Percentiles rank a stretch among this genome's conserved stretches.
Evolutionary conservation across 2,113 vertebrate genomes (phyloP).

Genomic region (Speoplatyrhinus poulsoni): DNA sequence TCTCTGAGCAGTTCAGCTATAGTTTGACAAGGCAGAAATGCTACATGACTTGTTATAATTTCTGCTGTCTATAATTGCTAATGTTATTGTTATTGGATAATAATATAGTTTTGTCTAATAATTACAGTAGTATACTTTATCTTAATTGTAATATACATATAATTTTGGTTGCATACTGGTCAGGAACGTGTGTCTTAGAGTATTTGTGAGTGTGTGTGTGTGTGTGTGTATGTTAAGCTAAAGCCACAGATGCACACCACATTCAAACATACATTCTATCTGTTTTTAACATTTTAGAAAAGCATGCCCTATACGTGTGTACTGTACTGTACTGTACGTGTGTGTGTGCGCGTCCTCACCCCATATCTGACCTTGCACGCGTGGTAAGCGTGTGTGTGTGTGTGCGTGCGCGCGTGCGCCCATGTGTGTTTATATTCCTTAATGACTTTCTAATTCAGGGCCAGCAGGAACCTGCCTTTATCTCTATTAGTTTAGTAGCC

Average conservation of each 20-base stretch:
- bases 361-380: neutral
- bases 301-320: neutral
- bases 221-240: neutral
- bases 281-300: neutral
- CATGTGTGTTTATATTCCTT: conserved; percentile 81
- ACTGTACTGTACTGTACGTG: neutral
- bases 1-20: no score
- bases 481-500: conserved; percentile 83
- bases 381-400: neutral
- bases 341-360: neutral
- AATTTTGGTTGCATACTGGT: no score
- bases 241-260: neutral
- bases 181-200: neutral
- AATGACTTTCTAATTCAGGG: conserved; percentile 83
- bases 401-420: conserved; percentile 1
- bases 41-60: no score
- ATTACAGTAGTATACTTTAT: no score
- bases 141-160: no score
- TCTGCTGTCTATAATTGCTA: no score
- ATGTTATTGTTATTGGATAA: no score
- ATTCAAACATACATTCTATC: neutral
- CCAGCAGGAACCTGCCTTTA: conserved; percentile 86
- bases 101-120: no score
- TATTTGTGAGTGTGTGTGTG: conserved; percentile 7
- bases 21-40: no score